Evolutionary conservation across 2,797 vertebrate species (phyloP), one percentile per base, ranked within the genome.

Genomic region (Microcaecilia unicolor): DNA sequence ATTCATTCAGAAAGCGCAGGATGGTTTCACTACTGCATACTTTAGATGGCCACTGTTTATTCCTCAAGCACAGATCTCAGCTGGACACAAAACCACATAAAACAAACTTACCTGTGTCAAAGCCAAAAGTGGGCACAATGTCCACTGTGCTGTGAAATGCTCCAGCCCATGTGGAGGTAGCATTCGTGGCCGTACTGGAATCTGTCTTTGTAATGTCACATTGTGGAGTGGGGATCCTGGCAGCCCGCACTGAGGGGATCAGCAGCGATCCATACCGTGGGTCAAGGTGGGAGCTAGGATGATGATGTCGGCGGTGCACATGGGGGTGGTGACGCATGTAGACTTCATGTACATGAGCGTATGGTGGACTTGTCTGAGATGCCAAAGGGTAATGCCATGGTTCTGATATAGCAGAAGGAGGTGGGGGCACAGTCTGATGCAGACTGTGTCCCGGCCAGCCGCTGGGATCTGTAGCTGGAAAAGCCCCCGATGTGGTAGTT

Each of bases 301-400:
- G 48, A 46, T 89, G 88, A 61, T 84, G 46, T 44, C 85, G 89
- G 58, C 90, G 80, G 33, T 88, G 58, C 34, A 76, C 38, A 31
- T 74, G 63, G 8, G 83, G 83, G 19, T 69, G 78, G 32, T 74
- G 64, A 34, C 87, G 79, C 83, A 91, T 55, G 55, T 96, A 98
- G 42, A 97, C 59, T 0, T 97, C 93, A 34, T 94, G 95, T 69
- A 97, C 70, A 34, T 87, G 90, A 31, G 88, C 76, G 70, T 97
- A 98, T 16, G 86, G 66, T 0, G 86, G 72, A 32, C 83, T 68
- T 68, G 85, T 83, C 74, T 93, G 91, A 58, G 87, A 78, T 62
- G 81, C 86, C 56, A 98, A 72, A 36, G 87, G 80, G 60, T 98
- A 98, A 41, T 82, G 83, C 96, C 96, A 99, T 51, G 88, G 81